Conservation (phyloP, 2,888 invertebrate species). For the Camponotus fellah region DNA sequence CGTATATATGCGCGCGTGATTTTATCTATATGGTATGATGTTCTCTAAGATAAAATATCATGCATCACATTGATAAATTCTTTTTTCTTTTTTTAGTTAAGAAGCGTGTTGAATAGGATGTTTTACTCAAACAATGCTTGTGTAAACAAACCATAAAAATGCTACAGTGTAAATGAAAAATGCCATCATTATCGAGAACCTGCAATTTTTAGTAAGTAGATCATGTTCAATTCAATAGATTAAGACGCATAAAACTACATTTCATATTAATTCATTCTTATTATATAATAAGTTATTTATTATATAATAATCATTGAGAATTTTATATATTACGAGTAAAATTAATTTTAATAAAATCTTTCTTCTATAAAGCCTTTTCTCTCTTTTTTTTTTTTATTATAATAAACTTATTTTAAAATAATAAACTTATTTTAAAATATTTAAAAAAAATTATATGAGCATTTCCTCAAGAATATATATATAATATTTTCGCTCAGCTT, state of each 20-base stretch:
- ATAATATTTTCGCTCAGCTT: neutral
- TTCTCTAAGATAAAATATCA: constrained; percentile 37
- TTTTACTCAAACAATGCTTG: constrained; percentile 2
- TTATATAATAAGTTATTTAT: too few species aligned
- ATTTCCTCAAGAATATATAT: neutral
- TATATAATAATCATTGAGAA: neutral
- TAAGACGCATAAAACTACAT: neutral
- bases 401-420: neutral
- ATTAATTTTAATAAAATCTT: neutral
- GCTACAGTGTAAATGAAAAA: neutral
- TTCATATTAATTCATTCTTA: neutral
- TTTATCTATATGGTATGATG: constrained; percentile 49
- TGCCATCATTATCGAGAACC: neutral
- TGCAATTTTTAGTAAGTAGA: neutral
- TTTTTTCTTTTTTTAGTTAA: neutral
- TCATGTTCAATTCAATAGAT: neutral
- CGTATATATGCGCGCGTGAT: constrained; percentile 26
- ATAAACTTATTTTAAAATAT: neutral
- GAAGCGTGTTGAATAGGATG: neutral
- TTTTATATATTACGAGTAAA: neutral
- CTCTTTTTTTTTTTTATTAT: neutral
- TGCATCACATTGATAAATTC: constrained; percentile 35
- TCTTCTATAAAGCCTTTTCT: neutral
- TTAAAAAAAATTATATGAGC: neutral
- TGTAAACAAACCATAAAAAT: constrained; percentile 11